Evolutionary conservation across 2,113 vertebrate genomes (phyloP), one percentile per base, ranked within the genome.

Genomic region (Cochlearius cochlearius): DNA sequence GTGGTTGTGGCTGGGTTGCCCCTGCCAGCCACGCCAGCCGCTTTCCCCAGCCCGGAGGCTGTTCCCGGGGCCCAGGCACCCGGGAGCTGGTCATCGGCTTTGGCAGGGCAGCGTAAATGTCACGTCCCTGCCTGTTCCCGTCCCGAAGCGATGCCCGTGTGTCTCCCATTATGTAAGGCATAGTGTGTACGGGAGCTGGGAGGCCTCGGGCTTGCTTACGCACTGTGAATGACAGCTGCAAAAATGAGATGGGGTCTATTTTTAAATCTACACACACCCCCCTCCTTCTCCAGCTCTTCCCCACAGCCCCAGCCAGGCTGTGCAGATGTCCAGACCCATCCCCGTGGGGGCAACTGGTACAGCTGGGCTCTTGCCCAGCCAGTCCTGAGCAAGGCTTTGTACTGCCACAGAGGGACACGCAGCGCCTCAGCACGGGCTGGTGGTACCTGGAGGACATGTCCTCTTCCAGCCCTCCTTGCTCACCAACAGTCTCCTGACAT

Each of bases 111-210:
- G 59, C 1, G 1, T 88, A 92, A 95, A 95, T 89, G 91, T 97
- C 97, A 91, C 1, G 2, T 93, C 86, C 71, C 80, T 89, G 93
- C 88, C 76, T 85, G 69, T 78, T 96, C 81, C 43, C 23, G 8
- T 69, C 68, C 96, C 0, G 3, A 10, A 91, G 93, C 29, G 0
- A 88, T 77, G 94, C 89, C 91, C 1, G 11, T 11, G 1, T 85
- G 62, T 82, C 92, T 96, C 92, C 92, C 88, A 68, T 97, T 97
- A 94, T 25, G 74, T 97, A 96, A 96, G 69, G 55, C 21, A 0
- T 8, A 77, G 90, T 2, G 77, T 34, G 76, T 50, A 75, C 4
- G 3, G 85, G 87, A 79, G 78, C 91, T 68, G 74, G 91, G 69
- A 96, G 62, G 87, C 96, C 92, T 77, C 1, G 0, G 96, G 94